These are phyloP conservation scores for Cyanistes caeruleus DNA, from an alignment of 2,113 vertebrate genomes.

Conservation along the genomic window DNA sequence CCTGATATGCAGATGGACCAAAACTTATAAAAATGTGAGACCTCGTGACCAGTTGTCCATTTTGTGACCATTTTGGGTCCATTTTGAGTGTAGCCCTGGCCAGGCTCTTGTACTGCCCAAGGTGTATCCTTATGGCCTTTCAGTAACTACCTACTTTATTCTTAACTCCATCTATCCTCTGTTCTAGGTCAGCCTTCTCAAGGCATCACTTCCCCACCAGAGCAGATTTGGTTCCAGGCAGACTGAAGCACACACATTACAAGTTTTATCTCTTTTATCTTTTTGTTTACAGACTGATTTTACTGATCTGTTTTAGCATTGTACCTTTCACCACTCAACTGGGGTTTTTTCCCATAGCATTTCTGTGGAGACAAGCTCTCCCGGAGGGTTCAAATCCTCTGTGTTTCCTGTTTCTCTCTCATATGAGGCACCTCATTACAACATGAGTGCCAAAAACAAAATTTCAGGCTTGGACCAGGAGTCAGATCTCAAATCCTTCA, in stretches of 20 bases:
- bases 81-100: no score
- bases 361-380: background rate
- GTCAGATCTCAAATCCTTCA: background rate
- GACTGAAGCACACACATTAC: accelerated
- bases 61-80: no score
- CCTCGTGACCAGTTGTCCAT: no score
- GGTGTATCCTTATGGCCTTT: no score
- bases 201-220: background rate
- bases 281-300: background rate
- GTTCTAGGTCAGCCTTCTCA: no score
- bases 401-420: background rate
- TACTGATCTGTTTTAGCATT: background rate
- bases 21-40: no score
- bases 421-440: accelerated
- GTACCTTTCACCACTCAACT: background rate
- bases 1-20: no score
- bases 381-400: background rate
- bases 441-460: background rate
- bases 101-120: no score
- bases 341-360: accelerated
- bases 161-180: no score
- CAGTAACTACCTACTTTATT: no score
- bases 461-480: background rate
- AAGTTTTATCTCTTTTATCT: background rate
- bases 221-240: background rate